These are phyloP conservation scores for Drosophila eugracilis DNA, from an alignment of 1,140 invertebrate species.

Conservation along the genomic window DNA sequence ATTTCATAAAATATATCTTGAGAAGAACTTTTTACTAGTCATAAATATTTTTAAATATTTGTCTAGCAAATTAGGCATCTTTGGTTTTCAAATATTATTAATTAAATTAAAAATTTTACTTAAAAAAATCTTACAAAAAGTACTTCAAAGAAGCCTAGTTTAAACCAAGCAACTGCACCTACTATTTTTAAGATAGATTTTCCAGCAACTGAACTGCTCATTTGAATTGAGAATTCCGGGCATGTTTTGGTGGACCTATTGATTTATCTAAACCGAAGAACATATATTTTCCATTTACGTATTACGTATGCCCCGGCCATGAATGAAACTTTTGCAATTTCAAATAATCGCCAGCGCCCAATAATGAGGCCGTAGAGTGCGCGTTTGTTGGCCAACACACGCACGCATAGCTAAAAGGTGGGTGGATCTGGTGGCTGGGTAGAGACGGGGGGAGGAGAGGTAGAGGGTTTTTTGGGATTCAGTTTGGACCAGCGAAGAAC, in stretches of 20 bases:
- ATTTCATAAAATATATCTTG: too few relatives aligned
- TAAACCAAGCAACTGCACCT: not conserved
- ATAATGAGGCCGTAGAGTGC: constrained; percentile 76
- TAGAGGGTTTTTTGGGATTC: constrained; percentile 21
- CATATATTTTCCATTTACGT: constrained; percentile 78
- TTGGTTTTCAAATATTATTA: too few relatives aligned
- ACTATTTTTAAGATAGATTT: not conserved
- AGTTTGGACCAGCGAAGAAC: constrained; percentile 25
- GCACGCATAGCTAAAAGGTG: constrained; percentile 39
- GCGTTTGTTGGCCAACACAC: constrained; percentile 46
- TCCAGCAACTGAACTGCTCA: constrained; percentile 38
- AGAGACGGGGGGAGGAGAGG: not conserved
- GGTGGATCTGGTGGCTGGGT: constrained; percentile 1
- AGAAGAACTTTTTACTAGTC: too few relatives aligned
- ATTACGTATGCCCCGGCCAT: constrained; percentile 73
- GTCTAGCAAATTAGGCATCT: too few relatives aligned
- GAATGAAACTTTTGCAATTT: constrained; percentile 82
- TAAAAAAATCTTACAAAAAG: too few relatives aligned
- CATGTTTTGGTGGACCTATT: constrained; percentile 72
- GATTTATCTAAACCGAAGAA: constrained; percentile 63
- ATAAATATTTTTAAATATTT: too few relatives aligned
- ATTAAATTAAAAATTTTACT: too few relatives aligned
- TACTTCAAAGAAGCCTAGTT: not conserved
- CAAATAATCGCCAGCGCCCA: constrained; percentile 78
- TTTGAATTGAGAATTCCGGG: constrained; percentile 69